Evolutionary conservation across 2,797 vertebrate species (phyloP).

Genomic region (Sebastes steindachneri): DNA sequence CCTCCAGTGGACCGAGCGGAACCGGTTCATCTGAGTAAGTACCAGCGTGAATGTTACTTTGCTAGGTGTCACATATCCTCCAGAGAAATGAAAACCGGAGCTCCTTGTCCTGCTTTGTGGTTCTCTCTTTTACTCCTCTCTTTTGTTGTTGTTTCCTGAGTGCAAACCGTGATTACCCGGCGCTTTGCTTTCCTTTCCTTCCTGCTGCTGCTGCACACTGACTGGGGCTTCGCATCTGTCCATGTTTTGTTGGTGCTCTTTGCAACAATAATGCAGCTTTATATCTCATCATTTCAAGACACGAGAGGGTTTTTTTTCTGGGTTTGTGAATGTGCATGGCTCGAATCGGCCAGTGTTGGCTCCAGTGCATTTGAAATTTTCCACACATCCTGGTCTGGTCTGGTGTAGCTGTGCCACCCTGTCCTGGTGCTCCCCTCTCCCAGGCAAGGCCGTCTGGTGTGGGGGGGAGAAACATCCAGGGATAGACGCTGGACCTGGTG

Average conservation of each 20-base stretch:
- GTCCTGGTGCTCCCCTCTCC: slow-evolving; percentile 37
- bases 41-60: slow-evolving; percentile 10
- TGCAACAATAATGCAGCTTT: neutral
- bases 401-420: slow-evolving; percentile 25
- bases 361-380: slow-evolving; percentile 52
- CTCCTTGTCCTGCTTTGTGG: neutral
- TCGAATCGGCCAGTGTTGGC: slow-evolving; percentile 27
- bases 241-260: slow-evolving; percentile 15
- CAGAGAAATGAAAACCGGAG: neutral
- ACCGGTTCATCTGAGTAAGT: slow-evolving; percentile 84
- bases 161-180: slow-evolving; percentile 57
- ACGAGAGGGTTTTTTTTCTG: neutral
- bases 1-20: slow-evolving; percentile 79
- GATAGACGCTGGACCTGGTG: slow-evolving; percentile 34
- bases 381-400: slow-evolving; percentile 68
- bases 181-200: slow-evolving; percentile 36
- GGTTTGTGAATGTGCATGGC: neutral
- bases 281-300: neutral
- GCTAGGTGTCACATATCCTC: slow-evolving; percentile 24
- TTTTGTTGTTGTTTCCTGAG: slow-evolving; percentile 79
- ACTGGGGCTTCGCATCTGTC: slow-evolving; percentile 38
- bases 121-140: slow-evolving; percentile 40
- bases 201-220: slow-evolving; percentile 37
- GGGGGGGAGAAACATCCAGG: neutral
- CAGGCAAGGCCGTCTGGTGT: slow-evolving; percentile 17